A percentile compares a stretch with the other conserved stretches of the same genome.
phyloP scores from a whole-genome alignment of 2,888 invertebrate species.

The Balanococcus diminutus region DNA sequence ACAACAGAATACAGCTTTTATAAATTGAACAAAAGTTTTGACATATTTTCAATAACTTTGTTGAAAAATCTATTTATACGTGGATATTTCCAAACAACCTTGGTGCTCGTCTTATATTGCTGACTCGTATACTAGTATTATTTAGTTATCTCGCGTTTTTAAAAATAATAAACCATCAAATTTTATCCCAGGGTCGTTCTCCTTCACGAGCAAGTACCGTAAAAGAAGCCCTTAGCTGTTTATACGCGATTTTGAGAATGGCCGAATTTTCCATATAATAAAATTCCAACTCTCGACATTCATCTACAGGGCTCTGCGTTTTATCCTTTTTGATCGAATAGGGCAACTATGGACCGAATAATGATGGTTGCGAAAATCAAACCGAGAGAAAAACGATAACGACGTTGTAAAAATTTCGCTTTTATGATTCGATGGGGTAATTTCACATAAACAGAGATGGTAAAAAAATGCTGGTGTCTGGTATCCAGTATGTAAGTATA shows the following conservation, averaged over 20 bases:
- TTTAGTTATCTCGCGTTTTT: neutral
- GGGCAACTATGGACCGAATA: neutral
- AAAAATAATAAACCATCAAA: neutral
- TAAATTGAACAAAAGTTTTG: slow-evolving; percentile 26
- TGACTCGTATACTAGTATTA: neutral
- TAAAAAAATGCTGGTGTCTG: no score
- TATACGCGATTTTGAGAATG: neutral
- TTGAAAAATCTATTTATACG: neutral
- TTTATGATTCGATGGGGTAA: neutral
- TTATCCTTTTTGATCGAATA: neutral
- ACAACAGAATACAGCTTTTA: neutral
- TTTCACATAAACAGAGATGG: neutral
- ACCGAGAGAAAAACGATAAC: neutral
- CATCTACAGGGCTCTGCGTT: neutral
- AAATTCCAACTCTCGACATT: neutral
- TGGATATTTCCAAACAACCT: neutral
- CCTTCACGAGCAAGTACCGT: neutral
- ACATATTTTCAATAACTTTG: neutral
- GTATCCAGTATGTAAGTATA: no score
- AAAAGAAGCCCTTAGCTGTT: neutral
- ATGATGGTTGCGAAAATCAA: slow-evolving; percentile 12
- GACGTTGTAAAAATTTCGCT: neutral
- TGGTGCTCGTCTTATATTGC: neutral
- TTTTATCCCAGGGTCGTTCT: neutral
- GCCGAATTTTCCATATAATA: slow-evolving; percentile 4